phyloP scores from a whole-genome alignment of 2,797 vertebrate genomes.

The Alectoris magna region DNA sequence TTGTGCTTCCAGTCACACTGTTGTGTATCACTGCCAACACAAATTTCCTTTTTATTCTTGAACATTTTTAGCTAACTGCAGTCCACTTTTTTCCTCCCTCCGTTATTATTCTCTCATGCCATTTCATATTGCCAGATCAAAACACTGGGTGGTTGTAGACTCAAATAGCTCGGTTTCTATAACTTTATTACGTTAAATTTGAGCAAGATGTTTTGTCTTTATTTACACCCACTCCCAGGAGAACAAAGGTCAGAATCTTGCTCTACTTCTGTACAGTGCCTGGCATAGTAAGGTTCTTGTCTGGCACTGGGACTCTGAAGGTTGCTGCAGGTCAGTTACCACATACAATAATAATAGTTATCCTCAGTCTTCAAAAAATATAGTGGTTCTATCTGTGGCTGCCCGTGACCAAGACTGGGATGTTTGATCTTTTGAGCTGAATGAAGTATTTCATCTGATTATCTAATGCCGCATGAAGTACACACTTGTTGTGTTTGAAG shows the following conservation, averaged over 20 bases:
- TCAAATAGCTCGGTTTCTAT: not conserved
- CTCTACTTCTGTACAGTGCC: not conserved
- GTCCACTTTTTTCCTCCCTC: not conserved
- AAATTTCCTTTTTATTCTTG: not conserved
- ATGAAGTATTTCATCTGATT: conserved; percentile 7
- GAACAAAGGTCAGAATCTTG: not conserved
- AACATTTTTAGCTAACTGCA: not conserved
- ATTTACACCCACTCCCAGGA: not conserved
- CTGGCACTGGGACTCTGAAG: not conserved
- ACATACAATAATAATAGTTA: not conserved
- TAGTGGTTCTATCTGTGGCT: not conserved
- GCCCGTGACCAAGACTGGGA: not conserved
- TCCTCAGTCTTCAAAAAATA: not conserved
- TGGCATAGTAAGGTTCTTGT: not conserved
- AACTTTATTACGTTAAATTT: not conserved
- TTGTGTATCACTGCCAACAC: not conserved
- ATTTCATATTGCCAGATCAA: not conserved
- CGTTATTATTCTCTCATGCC: not conserved
- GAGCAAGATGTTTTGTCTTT: not conserved
- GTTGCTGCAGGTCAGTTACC: not conserved
- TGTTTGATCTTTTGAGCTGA: not conserved
- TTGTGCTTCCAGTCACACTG: not conserved
- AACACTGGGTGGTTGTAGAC: not conserved
- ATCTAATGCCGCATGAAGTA: conserved; percentile 16
- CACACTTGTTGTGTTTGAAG: conserved; percentile 37